Conservation (phyloP, 37 sponge, comb jelly and placozoan species). For the Axinella damicornis region DNA sequence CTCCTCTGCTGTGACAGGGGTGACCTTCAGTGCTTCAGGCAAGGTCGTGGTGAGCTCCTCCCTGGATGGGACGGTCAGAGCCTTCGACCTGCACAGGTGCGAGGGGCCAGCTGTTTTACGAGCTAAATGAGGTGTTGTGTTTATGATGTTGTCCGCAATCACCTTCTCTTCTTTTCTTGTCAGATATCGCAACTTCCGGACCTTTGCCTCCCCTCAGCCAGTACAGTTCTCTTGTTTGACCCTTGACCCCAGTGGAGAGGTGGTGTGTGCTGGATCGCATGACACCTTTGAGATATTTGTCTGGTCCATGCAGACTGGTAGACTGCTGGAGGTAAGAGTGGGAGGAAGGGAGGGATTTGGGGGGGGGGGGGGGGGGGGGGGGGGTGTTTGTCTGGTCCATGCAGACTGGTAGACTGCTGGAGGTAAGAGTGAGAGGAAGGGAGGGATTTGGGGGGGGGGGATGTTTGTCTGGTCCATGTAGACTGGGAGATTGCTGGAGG, state of each 20-base stretch:
- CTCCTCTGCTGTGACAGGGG: slow-evolving; percentile 84
- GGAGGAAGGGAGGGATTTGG: too few relatives aligned
- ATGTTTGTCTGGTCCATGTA: slow-evolving; percentile 96
- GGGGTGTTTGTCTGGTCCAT: slow-evolving; percentile 96
- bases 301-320: slow-evolving; percentile 97
- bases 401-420: slow-evolving; percentile 94
- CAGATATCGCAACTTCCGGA: slow-evolving; percentile 97
- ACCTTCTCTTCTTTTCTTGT: not conserved
- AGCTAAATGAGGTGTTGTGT: too few relatives aligned
- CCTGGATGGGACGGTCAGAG: slow-evolving; percentile 95
- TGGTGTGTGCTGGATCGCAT: slow-evolving; percentile 94
- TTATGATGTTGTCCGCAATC: not conserved
- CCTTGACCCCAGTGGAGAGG: slow-evolving; percentile 89
- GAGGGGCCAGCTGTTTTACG: not conserved
- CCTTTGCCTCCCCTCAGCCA: slow-evolving; percentile 93
- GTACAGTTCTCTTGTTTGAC: slow-evolving; percentile 94
- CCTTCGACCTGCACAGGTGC: slow-evolving; percentile 93
- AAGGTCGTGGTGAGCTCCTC: slow-evolving; percentile 92
- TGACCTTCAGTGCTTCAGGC: slow-evolving; percentile 71
- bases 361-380: too few relatives aligned
- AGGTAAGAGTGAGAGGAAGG: slow-evolving; percentile 72
- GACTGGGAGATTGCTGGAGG: slow-evolving; percentile 67
- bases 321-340: slow-evolving; percentile 93
- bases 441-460: slow-evolving; percentile 51
- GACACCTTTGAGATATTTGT: slow-evolving; percentile 97